phyloP scores from a whole-genome alignment of 2,113 vertebrate genomes.

The Physeter macrocephalus region DNA sequence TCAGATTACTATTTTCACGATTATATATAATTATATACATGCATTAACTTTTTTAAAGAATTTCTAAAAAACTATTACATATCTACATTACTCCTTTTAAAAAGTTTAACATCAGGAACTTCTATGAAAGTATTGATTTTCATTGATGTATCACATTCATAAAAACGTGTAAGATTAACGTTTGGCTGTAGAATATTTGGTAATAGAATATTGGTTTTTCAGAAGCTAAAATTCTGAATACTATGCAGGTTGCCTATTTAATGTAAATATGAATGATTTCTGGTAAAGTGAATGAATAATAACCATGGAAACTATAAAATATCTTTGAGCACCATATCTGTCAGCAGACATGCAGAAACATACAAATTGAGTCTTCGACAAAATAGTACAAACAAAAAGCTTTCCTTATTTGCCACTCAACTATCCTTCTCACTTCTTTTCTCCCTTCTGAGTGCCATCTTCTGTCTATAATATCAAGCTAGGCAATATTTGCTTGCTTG shows the following conservation, averaged over 20 bases:
- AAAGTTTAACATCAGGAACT: neutral
- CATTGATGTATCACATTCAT: neutral
- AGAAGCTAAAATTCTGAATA: conserved; percentile 13
- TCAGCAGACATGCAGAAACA: neutral
- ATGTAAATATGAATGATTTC: neutral
- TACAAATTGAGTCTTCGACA: neutral
- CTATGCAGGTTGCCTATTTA: neutral
- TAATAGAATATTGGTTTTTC: neutral
- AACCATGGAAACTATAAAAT: neutral
- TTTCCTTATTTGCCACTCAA: neutral
- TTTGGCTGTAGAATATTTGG: neutral
- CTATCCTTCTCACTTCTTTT: neutral
- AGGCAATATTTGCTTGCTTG: neutral
- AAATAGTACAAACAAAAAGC: neutral
- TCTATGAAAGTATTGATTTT: neutral
- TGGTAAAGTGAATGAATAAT: neutral
- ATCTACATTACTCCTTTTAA: neutral
- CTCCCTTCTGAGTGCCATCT: neutral
- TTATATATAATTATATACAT: neutral
- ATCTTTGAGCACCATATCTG: neutral
- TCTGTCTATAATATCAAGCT: neutral
- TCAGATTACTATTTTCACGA: neutral
- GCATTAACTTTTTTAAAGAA: neutral
- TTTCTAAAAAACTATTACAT: neutral
- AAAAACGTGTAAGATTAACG: neutral